Percentiles rank a stretch among this genome's conserved stretches.
Conservation (phyloP, 2,113 vertebrate genomes). For the Alosa alosa region DNA sequence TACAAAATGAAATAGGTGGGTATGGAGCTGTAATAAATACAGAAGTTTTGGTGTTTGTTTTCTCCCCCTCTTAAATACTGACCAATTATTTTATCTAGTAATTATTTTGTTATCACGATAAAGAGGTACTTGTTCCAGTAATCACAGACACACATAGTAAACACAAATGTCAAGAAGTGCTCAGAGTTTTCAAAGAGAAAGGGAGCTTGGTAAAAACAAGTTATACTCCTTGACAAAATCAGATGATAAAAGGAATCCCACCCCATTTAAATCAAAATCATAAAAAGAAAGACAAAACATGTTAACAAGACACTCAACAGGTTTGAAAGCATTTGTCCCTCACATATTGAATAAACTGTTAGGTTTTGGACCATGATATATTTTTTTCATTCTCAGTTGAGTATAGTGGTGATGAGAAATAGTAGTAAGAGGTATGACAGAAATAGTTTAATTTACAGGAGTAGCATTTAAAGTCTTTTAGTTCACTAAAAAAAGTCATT, state of each 20-base stretch:
- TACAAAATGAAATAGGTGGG: not conserved
- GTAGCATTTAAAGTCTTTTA: not conserved
- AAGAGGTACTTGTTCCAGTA: not conserved
- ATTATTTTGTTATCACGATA: not conserved
- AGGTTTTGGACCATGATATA: not conserved
- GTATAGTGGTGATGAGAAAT: not conserved
- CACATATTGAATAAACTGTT: not conserved
- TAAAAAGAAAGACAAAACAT: not conserved
- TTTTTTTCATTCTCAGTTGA: not conserved
- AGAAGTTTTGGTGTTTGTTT: not conserved
- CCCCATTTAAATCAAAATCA: not conserved
- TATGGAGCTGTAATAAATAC: not conserved
- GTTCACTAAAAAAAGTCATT: not conserved
- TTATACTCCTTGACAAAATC: not conserved
- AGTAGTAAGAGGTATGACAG: not conserved
- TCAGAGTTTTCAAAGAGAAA: not conserved
- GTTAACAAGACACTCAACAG: not conserved
- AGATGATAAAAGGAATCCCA: not conserved
- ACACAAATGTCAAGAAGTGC: not conserved
- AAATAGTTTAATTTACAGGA: not conserved
- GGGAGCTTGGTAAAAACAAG: not conserved
- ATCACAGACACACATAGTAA: not conserved
- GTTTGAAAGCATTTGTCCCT: not conserved
- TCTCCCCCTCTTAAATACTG: not conserved
- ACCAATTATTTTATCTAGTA: not conserved